phyloP scores from a whole-genome alignment of 2,113 vertebrate genomes.

The Lutjanus erythropterus region DNA sequence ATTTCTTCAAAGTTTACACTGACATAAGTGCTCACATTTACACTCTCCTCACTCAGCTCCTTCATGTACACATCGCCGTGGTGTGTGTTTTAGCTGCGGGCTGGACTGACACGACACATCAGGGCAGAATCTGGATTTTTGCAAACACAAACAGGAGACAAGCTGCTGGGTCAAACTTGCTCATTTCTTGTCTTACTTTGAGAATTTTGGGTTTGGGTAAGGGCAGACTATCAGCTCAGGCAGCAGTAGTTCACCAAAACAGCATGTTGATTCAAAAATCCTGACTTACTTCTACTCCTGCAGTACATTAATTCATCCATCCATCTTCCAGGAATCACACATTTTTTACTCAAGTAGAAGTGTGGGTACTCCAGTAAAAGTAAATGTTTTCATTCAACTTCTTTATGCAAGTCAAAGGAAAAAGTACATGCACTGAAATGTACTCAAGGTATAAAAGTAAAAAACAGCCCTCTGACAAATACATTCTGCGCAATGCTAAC shows the following conservation, averaged over 20 bases:
- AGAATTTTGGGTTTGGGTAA: neutral
- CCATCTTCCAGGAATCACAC: neutral
- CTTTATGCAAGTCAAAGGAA: no score
- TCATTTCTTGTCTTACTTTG: neutral
- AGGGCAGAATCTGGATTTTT: conserved; percentile 14
- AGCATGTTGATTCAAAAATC: neutral
- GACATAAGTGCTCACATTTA: conserved; percentile 63
- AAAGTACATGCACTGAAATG: no score
- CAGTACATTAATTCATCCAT: neutral
- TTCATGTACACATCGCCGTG: conserved; percentile 17
- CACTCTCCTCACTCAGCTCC: conserved; percentile 14
- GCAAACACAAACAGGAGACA: conserved; percentile 14
- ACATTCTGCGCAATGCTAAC: no score
- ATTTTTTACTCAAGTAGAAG: no score
- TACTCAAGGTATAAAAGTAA: no score
- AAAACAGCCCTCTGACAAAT: no score
- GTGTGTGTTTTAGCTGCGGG: conserved; percentile 61
- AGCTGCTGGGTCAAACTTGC: neutral
- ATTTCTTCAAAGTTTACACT: conserved; percentile 65
- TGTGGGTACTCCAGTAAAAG: no score
- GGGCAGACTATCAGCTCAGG: neutral
- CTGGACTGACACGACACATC: conserved; percentile 2
- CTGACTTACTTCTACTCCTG: neutral
- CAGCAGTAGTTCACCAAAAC: neutral
- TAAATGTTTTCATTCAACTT: no score